A percentile compares a stretch with the other conserved stretches of the same genome.
Evolutionary conservation across 2,113 vertebrate species (phyloP).

Genomic region (Pteruthius melanotis): DNA sequence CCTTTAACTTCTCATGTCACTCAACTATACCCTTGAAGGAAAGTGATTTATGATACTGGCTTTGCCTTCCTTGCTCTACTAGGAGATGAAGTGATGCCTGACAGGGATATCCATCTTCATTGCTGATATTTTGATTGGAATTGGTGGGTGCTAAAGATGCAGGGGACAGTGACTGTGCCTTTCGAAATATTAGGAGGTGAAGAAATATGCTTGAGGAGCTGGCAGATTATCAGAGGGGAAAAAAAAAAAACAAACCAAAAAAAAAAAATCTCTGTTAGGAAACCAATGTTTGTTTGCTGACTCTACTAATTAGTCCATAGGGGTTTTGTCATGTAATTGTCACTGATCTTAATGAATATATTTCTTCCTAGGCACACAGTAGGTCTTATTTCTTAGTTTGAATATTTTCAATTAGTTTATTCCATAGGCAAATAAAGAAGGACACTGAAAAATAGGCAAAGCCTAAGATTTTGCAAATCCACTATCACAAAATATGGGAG

Average conservation of each 20-base stretch:
- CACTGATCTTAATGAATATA: neutral
- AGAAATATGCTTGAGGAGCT: neutral
- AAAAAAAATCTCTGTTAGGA: neutral
- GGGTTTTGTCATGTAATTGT: neutral
- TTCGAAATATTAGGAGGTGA: neutral
- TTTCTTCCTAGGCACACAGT: neutral
- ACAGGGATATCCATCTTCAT: neutral
- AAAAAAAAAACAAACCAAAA: no score
- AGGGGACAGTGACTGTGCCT: neutral
- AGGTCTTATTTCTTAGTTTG: neutral
- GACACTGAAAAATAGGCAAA: neutral
- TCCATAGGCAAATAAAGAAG: neutral
- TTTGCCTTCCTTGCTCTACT: neutral
- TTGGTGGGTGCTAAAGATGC: neutral
- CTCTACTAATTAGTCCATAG: neutral
- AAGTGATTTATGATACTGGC: neutral
- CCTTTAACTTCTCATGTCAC: neutral
- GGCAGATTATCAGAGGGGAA: neutral
- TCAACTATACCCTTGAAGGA: neutral
- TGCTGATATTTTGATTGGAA: slow-evolving; percentile 9
- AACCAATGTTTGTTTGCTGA: neutral
- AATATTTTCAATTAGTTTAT: neutral
- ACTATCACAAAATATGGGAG: neutral
- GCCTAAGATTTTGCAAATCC: neutral
- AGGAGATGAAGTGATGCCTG: neutral